A percentile compares a stretch with the other conserved stretches of the same genome.
phyloP scores from a whole-genome alignment of 1,140 invertebrate genomes.

The Augochlora pura region DNA sequence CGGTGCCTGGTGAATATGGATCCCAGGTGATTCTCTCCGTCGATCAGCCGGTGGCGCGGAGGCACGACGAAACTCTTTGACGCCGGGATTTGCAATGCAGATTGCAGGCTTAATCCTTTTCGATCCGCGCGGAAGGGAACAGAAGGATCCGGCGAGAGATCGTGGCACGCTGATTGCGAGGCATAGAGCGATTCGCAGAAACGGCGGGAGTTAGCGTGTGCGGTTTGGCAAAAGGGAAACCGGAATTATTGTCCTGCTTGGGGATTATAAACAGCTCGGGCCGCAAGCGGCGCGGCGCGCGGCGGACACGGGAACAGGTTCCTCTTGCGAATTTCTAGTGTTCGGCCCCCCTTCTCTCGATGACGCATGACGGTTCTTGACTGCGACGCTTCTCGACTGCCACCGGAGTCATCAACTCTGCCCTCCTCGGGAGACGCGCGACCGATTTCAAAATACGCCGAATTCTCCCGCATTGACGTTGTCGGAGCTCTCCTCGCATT shows the following conservation, averaged over 20 bases:
- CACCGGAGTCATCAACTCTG: too few species aligned
- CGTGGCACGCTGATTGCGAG: conserved; percentile 20
- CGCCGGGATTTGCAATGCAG: conserved; percentile 25
- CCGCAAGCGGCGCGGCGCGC: not conserved
- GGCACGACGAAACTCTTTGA: conserved; percentile 10
- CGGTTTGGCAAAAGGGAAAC: conserved; percentile 52
- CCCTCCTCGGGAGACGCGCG: too few species aligned
- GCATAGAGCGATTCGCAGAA: conserved; percentile 24
- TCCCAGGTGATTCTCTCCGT: not conserved
- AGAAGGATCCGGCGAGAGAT: not conserved
- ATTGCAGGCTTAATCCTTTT: conserved; percentile 33
- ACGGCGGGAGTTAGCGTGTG: conserved; percentile 31
- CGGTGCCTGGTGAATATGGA: not conserved
- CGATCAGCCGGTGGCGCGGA: not conserved
- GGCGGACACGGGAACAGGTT: conserved; percentile 44
- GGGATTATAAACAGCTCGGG: conserved; percentile 52
- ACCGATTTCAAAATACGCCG: too few species aligned
- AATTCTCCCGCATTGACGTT: too few species aligned
- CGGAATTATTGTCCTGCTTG: conserved; percentile 49
- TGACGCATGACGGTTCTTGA: too few species aligned
- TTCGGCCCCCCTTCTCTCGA: too few species aligned
- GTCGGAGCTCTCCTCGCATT: too few species aligned
- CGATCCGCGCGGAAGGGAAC: conserved; percentile 4
- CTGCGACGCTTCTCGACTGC: too few species aligned
- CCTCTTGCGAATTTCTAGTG: conserved; percentile 46